Percentiles rank a stretch among this genome's conserved stretches.
Conservation (phyloP, 2,888 invertebrate species). For the Chouioia cunea region DNA sequence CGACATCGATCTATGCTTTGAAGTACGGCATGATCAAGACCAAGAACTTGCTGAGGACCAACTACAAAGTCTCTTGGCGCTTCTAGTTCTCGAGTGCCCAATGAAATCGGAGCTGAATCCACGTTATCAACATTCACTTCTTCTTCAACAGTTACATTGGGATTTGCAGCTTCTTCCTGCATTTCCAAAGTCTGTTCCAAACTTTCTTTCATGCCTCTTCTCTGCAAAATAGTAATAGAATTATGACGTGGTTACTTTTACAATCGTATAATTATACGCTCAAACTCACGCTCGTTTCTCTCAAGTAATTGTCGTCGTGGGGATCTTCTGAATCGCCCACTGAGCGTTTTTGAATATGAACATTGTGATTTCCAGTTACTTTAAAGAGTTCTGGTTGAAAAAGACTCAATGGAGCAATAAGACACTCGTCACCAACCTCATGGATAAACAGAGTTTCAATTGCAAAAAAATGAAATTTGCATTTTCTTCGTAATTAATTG, state of each 20-base stretch:
- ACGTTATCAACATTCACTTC: conserved; percentile 70
- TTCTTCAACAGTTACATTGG: conserved; percentile 65
- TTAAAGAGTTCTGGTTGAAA: conserved; percentile 91
- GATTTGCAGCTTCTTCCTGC: conserved; percentile 68
- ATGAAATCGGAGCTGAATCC: conserved; percentile 64
- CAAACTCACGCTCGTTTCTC: conserved; percentile 82
- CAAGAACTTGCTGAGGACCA: conserved; percentile 84
- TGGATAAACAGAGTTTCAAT: too few species aligned
- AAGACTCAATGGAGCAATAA: conserved; percentile 89
- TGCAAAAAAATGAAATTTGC: conserved; percentile 30
- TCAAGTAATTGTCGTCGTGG: conserved; percentile 90
- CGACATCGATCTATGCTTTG: conserved; percentile 92
- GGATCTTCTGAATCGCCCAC: conserved; percentile 92
- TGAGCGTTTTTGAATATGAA: conserved; percentile 79
- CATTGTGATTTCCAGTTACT: conserved; percentile 82
- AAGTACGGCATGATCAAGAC: conserved; percentile 90
- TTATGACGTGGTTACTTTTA: conserved; percentile 8
- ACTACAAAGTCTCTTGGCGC: conserved; percentile 75
- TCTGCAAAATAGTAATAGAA: conserved; percentile 60
- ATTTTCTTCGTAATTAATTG: background rate
- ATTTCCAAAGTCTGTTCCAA: conserved; percentile 70
- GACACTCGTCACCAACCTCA: conserved; percentile 90
- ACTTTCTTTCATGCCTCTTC: conserved; percentile 75
- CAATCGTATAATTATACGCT: conserved; percentile 11
- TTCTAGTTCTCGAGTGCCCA: conserved; percentile 62